Base-by-base conservation (phyloP, 2,888 invertebrate genomes). In the Pollenia angustigena region DNA sequence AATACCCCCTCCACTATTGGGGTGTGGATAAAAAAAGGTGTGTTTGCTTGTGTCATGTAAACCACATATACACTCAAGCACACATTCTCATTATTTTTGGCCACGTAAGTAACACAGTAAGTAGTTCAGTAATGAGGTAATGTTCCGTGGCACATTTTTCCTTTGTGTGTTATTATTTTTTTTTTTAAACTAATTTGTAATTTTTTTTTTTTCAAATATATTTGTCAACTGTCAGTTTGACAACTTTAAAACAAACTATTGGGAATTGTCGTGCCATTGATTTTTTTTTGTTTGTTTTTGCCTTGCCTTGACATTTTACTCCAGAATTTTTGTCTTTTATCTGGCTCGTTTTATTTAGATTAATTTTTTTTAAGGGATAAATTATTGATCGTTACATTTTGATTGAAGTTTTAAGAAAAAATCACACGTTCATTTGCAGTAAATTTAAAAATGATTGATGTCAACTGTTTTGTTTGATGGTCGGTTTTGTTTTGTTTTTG, bases 401-500 rank as follows among this genome's bases (percentile, higher is more conserved):
- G 23, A 32, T 60, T 32, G 32, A 6, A 32, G 16, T 58, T 16
- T 23, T 18, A 7, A n/a, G 40, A n/a, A 62, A 62, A 50, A 68
- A 68, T 68, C 50, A 50, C 68, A 68, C 68, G 68, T 50, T 68
- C 50, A 50, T 50, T 68, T 68, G 68, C 50, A 68, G 50, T 50
- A 68, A 68, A 50, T 68, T 50, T 50, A 18, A 10, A 50, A 50
- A 50, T 68, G 68, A 68, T 68, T 68, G 56, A 58, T 72, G 72
- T 40, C 18, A 18, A 54, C 54, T 60, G 62, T 44, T 44, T 8
- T 16, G 9, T 9, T 62, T 44, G 44, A 62, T 44, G 42, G 44
- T 62, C 6, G 1, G 18, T 42, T 44, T 42, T n/a, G n/a, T n/a
- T n/a, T n/a, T n/a, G n/a, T n/a, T n/a, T 62, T 44, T 11, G 4